Evolutionary conservation across 1,140 invertebrate species (phyloP).

Genomic region (Acyrthosiphon pisum): DNA sequence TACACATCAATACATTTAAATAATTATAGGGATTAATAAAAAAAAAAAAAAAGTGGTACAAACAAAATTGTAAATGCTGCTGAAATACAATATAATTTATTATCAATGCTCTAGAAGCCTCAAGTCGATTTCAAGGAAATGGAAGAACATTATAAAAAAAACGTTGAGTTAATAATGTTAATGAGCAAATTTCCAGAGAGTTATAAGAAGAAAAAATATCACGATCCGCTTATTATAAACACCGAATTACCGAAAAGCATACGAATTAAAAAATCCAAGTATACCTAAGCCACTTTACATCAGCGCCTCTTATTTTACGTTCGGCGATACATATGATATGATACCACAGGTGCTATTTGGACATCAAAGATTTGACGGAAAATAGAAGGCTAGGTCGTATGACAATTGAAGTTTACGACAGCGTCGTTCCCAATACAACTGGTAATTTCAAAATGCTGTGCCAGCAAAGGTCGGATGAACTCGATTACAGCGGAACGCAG

Average conservation of each 20-base stretch:
- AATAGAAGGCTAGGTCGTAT: background rate
- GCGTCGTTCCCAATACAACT: conserved; percentile 22
- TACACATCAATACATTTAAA: background rate
- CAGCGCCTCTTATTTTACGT: background rate
- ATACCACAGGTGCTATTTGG: conserved; percentile 5
- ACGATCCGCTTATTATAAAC: background rate
- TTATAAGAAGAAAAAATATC: background rate
- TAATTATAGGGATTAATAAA: no score
- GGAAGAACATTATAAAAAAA: background rate
- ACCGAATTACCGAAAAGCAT: background rate
- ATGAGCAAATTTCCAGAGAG: background rate
- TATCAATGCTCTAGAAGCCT: background rate
- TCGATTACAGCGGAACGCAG: background rate
- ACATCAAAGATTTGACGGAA: background rate
- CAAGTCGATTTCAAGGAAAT: background rate
- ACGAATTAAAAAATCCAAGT: background rate
- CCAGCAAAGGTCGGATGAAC: background rate
- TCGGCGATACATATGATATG: background rate
- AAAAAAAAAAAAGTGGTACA: background rate
- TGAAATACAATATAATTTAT: background rate
- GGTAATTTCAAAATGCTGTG: background rate
- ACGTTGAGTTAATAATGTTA: background rate
- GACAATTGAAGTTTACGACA: background rate
- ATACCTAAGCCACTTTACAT: background rate
- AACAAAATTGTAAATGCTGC: background rate